phyloP scores from a whole-genome alignment of 2,797 vertebrate genomes.

The Morus bassanus region DNA sequence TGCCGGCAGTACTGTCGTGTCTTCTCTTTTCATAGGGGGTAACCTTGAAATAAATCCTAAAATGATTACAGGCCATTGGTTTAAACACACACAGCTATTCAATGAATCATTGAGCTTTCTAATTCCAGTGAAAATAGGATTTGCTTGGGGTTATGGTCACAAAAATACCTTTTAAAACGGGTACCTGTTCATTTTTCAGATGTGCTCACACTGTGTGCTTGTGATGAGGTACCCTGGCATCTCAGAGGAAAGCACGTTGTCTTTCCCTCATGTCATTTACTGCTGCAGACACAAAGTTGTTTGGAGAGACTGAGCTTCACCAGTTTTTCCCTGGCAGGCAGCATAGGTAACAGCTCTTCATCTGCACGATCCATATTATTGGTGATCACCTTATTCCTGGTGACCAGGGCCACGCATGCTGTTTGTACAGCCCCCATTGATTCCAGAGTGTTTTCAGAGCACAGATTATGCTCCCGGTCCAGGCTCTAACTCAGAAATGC shows the following conservation, averaged over 20 bases:
- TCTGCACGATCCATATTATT: fast-evolving
- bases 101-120: neutral
- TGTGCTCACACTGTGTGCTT: neutral
- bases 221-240: neutral
- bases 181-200: neutral
- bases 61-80: neutral
- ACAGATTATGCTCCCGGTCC: neutral
- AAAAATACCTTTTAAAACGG: neutral
- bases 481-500: neutral
- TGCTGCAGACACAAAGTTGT: neutral
- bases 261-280: neutral
- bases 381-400: neutral
- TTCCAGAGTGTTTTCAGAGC: neutral
- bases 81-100: neutral
- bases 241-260: neutral
- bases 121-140: neutral
- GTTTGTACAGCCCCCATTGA: neutral
- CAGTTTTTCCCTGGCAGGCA: neutral
- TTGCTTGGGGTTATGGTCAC: neutral
- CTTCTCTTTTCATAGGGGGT: neutral
- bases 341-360: neutral
- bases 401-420: neutral
- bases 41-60: conserved; percentile 27
- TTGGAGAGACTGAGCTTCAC: neutral
- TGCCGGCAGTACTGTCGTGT: neutral